These are phyloP conservation scores for Crotalus tigris DNA, from an alignment of 2,113 vertebrate species.

Conservation along the genomic window DNA sequence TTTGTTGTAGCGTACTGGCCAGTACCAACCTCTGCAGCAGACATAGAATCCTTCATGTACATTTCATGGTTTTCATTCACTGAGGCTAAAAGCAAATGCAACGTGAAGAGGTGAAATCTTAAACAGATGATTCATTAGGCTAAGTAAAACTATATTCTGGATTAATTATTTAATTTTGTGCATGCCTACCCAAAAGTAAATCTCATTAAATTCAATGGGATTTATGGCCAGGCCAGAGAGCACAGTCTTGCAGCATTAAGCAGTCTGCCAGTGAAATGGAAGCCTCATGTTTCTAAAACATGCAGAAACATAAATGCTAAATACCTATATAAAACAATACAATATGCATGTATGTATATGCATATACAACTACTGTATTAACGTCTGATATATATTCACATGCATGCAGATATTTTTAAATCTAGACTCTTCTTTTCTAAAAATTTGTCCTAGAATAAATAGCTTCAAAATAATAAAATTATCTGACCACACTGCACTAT, in stretches of 20 bases:
- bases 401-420: slow-evolving; percentile 36
- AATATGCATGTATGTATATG: slow-evolving; percentile 33
- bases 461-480: slow-evolving; percentile 36
- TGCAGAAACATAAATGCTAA: slow-evolving; percentile 49
- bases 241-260: slow-evolving; percentile 24
- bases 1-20: slow-evolving; percentile 88
- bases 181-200: neutral
- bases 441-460: slow-evolving; percentile 40
- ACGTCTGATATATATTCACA: slow-evolving; percentile 24
- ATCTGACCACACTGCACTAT: neutral
- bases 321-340: slow-evolving; percentile 24
- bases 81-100: slow-evolving; percentile 85
- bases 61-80: slow-evolving; percentile 92
- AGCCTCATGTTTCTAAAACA: slow-evolving; percentile 37
- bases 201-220: neutral
- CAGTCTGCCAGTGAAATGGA: slow-evolving; percentile 35
- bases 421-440: slow-evolving; percentile 44
- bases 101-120: slow-evolving; percentile 68
- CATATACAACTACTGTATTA: slow-evolving; percentile 8
- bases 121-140: slow-evolving; percentile 59
- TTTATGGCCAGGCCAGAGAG: neutral
- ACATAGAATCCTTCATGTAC: slow-evolving; percentile 87
- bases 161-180: slow-evolving; percentile 15
- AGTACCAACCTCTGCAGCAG: slow-evolving; percentile 90
- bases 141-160: slow-evolving; percentile 53